Evolutionary conservation across 2,113 vertebrate genomes (phyloP).

Genomic region (Saguinus midas): DNA sequence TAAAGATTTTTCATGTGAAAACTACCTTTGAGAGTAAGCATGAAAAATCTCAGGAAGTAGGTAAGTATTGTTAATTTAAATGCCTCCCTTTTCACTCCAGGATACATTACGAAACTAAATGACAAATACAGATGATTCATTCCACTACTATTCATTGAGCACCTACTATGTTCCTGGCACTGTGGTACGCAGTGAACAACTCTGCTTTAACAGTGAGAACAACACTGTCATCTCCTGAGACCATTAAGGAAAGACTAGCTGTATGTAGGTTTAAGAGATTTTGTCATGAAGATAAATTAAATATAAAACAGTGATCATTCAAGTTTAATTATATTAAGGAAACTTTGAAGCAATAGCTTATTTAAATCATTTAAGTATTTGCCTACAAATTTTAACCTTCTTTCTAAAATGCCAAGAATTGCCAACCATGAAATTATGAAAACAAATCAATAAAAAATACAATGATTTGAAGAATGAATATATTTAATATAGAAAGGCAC

Average conservation of each 20-base stretch:
- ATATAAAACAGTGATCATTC: neutral
- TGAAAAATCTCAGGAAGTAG: neutral
- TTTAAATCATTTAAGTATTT: slow-evolving; percentile 26
- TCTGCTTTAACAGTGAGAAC: neutral
- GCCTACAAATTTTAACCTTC: slow-evolving; percentile 24
- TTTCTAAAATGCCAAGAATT: slow-evolving; percentile 32
- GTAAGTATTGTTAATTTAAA: slow-evolving; percentile 25
- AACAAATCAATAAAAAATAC: slow-evolving; percentile 13
- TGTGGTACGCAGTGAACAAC: neutral
- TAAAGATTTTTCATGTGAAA: slow-evolving; percentile 43
- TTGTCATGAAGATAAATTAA: neutral
- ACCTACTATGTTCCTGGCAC: neutral
- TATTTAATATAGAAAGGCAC: neutral
- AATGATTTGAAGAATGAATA: neutral
- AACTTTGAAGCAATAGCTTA: slow-evolving; percentile 11
- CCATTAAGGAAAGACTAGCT: neutral
- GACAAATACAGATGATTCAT: neutral
- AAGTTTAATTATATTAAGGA: slow-evolving; percentile 20
- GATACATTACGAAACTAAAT: neutral
- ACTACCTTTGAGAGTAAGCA: slow-evolving; percentile 28
- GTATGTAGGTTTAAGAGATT: neutral
- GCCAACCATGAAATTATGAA: slow-evolving; percentile 15
- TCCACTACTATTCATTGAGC: neutral
- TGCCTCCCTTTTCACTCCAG: neutral
- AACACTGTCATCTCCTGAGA: neutral